phyloP scores from a whole-genome alignment of 2,888 invertebrate genomes.

The Agrotis puta region DNA sequence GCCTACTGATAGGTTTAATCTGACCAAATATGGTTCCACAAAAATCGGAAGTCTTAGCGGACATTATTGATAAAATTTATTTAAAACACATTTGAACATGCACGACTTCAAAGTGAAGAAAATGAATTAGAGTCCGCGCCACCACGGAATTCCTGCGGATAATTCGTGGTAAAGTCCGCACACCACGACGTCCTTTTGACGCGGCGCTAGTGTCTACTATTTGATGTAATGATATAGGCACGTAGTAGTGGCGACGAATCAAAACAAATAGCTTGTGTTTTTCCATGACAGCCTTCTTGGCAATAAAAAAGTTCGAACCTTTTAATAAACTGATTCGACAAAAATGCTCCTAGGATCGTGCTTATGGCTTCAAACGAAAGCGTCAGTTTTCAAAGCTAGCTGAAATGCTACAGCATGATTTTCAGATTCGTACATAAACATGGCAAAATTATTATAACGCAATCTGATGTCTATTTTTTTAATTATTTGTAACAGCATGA shows the following conservation, averaged over 20 bases:
- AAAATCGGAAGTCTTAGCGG: conserved; percentile 35
- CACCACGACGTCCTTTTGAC: too few species aligned
- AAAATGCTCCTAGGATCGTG: conserved; percentile 7
- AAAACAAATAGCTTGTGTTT: conserved; percentile 38
- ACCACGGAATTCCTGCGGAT: too few species aligned
- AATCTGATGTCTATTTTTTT: conserved; percentile 27
- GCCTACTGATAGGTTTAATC: conserved; percentile 50
- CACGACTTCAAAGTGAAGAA: conserved; percentile 12
- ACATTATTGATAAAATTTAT: conserved; percentile 17
- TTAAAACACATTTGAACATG: conserved; percentile 28
- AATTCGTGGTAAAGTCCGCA: too few species aligned
- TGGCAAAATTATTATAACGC: conserved; percentile 38
- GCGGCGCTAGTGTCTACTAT: too few species aligned
- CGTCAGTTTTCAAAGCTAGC: conserved; percentile 22
- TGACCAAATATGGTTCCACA: conserved; percentile 42
- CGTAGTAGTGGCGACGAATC: too few species aligned
- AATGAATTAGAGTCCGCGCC: neutral
- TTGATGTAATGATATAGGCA: too few species aligned
- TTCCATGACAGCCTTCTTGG: conserved; percentile 23
- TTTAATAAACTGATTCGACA: conserved; percentile 13
- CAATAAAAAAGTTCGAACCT: conserved; percentile 12
- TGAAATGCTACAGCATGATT: conserved; percentile 48
- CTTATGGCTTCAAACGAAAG: conserved; percentile 27
- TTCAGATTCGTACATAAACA: conserved; percentile 32
- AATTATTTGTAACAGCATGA: conserved; percentile 36